Evolutionary conservation across 2,888 invertebrate genomes (phyloP).

Genomic region (Cantharis nigra): DNA sequence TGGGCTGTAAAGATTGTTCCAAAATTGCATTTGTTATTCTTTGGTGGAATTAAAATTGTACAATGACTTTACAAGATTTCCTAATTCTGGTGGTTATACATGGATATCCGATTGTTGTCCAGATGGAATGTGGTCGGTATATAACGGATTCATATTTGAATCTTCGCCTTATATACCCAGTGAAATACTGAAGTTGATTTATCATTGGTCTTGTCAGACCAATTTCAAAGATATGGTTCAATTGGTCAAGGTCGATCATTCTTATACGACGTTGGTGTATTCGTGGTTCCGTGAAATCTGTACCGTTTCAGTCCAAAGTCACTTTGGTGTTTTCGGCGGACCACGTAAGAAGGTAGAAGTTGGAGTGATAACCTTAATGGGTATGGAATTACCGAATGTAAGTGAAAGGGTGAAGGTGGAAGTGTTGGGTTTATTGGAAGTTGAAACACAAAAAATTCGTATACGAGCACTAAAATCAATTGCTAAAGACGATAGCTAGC

Average conservation of each 20-base stretch:
- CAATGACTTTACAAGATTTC: slow-evolving; percentile 85
- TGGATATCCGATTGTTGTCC: slow-evolving; percentile 91
- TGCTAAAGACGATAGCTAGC: slow-evolving; percentile 73
- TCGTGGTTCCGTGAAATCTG: slow-evolving; percentile 77
- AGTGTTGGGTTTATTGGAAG: slow-evolving; percentile 82
- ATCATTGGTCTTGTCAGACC: slow-evolving; percentile 92
- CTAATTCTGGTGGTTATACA: slow-evolving; percentile 87
- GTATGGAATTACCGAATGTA: slow-evolving; percentile 74
- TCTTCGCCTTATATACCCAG: slow-evolving; percentile 84
- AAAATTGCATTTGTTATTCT: slow-evolving; percentile 73
- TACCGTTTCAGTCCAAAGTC: slow-evolving; percentile 78
- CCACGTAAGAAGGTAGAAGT: slow-evolving; percentile 71
- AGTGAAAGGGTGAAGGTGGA: slow-evolving; percentile 80
- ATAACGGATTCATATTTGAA: slow-evolving; percentile 85
- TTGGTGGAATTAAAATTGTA: slow-evolving; percentile 75
- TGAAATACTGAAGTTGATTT: slow-evolving; percentile 79
- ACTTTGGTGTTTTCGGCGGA: slow-evolving; percentile 75
- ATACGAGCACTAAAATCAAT: slow-evolving; percentile 83
- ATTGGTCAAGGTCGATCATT: slow-evolving; percentile 82
- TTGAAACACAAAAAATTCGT: slow-evolving; percentile 72
- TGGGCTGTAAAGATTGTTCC: slow-evolving; percentile 78
- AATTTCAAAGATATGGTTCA: slow-evolving; percentile 86
- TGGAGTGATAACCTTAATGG: slow-evolving; percentile 86
- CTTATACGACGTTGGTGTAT: slow-evolving; percentile 70
- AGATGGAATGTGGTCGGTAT: slow-evolving; percentile 83